Conservation (phyloP, 2,888 invertebrate species). For the Melinaea marsaeus region DNA sequence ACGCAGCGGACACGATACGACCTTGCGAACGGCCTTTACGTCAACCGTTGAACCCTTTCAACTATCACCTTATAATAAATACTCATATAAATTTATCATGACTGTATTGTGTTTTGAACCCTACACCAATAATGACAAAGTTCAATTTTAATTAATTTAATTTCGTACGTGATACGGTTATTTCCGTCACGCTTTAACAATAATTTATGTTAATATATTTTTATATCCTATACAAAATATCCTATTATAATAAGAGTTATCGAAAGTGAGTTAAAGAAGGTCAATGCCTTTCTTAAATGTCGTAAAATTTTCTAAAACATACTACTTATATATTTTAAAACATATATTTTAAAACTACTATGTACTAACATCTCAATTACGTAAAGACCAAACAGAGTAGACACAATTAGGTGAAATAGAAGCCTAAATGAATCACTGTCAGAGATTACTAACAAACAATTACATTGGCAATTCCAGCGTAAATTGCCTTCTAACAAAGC, state of each 20-base stretch:
- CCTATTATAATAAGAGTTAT: background rate
- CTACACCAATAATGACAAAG: slow-evolving; percentile 8
- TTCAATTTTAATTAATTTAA: slow-evolving; percentile 10
- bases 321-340: no score
- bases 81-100: slow-evolving; percentile 15
- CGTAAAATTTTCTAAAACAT: no score
- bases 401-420: slow-evolving; percentile 5
- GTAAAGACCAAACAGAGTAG: slow-evolving; percentile 6
- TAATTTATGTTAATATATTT: slow-evolving; percentile 19
- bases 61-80: slow-evolving; percentile 44
- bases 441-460: slow-evolving; percentile 28
- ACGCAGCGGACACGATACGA: slow-evolving; percentile 34
- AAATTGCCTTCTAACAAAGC: slow-evolving; percentile 55
- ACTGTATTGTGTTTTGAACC: slow-evolving; percentile 7
- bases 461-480: slow-evolving; percentile 43
- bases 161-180: slow-evolving; percentile 9
- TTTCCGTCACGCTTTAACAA: slow-evolving; percentile 23
- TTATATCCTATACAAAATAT: slow-evolving; percentile 5
- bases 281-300: background rate
- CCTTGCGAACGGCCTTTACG: slow-evolving; percentile 59
- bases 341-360: background rate
- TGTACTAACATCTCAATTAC: background rate
- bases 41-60: slow-evolving; percentile 47
- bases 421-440: slow-evolving; percentile 11
- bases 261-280: background rate